Evolutionary conservation across 2,888 invertebrate genomes (phyloP), one percentile per base, ranked within the genome.

Genomic region (Diarsia brunnea): DNA sequence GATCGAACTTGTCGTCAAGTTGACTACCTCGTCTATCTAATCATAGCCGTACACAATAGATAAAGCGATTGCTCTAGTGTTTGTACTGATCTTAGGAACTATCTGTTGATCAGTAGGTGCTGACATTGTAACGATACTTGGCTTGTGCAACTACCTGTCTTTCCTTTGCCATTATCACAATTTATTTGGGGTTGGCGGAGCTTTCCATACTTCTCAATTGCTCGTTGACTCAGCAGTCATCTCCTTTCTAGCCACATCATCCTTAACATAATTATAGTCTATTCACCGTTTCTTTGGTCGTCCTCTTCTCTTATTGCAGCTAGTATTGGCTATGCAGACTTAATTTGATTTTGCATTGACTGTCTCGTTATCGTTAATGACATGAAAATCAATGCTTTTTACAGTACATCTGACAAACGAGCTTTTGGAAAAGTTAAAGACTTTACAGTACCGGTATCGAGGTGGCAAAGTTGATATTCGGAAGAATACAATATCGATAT

Each of bases 61-160:
- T 83, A 78, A 75, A 64, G 51, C 21, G 19, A 55, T 78, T 55
- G 65, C 64, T 69, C n/a, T 19, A 72, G 21, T 83, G 38, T 84
- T 84, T 79, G 79, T 63, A 64, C 63, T 63, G 63, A 60, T 72
- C 61, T 74, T 79, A 71, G 27, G 24, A 58, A 21, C 21, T 55
- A 47, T 61, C 43, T 74, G 61, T 73, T 53, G 24, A 27, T 51
- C 38, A 27, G 10, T 16, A 24, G 4, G 14, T 19, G 21, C 19
- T 16, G 2, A 7, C 53, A 47, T 38, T 80, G 14, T 64, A 38
- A 27, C 21, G 16, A 61, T 51, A 5, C n/a, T 31, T 43, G 8
- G 21, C 14, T 38, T 38, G 8, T 7, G 38, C 38, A 38, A 7
- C 38, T 38, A 38, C 7, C 8, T 38, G 38, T 38, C 38, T 4